Base-by-base conservation (phyloP, 2,888 invertebrate species). In the Danaus chrysippus region DNA sequence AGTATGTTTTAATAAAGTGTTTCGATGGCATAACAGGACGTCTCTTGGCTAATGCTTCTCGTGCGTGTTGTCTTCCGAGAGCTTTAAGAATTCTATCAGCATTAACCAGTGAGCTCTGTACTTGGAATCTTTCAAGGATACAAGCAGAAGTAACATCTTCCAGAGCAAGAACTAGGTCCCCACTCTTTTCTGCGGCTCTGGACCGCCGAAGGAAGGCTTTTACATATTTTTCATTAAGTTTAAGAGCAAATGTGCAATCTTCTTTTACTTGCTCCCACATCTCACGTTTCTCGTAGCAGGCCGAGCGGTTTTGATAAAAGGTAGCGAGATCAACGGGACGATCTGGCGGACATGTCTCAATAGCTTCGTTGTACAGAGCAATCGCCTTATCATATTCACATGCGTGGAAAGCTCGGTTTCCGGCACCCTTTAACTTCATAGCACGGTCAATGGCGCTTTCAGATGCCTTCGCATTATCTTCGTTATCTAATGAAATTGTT, bases 221-320 rank as follows among this genome's bases (percentile, higher is more conserved):
- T 12, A 95, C 93, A 83, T 98, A 99, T 70, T 93, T 94, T 46
- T 95, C 94, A 83, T 98, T 97, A 41, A 95, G 91, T 76, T 95
- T 93, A 43, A 99, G 91, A 1, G 99, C 98, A 76, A 93, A 93
- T 1, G 95, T 93, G 77, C 98, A 98, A 81, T 98, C 98, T 68
- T 94, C 93, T 76, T 96, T 95, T 0, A 98, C 97, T 69, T 95
- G 93, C 66, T 93, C 93, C 92, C 95, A 96, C 85, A 96, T 95
- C 84, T 95, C 94, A 77, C 98, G 89, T 83, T 97, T 96, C 83
- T 98, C 98, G 83, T 97, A 97, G 53, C 98, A 96, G 13, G 98
- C 99, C 11, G 98, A 99, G 73, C 98, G 94, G 81, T 99, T 99
- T 83, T 99, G 99, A 83, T 97, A 98, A 85, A 97, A 98, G 13